Evolutionary conservation across 2,113 vertebrate genomes (phyloP), one percentile per base, ranked within the genome.

Genomic region (Sylvietta virens): DNA sequence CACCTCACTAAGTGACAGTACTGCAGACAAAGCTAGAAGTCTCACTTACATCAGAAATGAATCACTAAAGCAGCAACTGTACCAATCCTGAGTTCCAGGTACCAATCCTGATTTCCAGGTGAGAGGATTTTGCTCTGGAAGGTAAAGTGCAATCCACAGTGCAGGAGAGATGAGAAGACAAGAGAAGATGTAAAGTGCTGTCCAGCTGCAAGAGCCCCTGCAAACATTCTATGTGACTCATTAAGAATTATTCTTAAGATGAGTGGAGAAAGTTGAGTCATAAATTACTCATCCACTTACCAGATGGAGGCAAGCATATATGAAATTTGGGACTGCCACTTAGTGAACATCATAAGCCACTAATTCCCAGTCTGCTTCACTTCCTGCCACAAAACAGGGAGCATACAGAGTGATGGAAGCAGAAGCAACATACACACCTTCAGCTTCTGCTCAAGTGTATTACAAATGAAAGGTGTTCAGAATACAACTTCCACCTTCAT

Each of bases 141-240:
- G n/a, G 77, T 76, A 69, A 70, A 76, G n/a, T 0, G 0, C 50
- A 81, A 62, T 61, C 61, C 78, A 57, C 86, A n/a, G 70, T 65
- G 85, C 4, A 1, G 48, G 40, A 74, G 31, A 87, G 72, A 89
- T 57, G 65, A 79, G 60, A 90, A 92, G 51, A 92, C 33, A 65
- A 82, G 15, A 74, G 66, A 39, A 72, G 67, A 70, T 27, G 30
- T 80, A 54, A 96, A 96, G 85, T 67, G 56, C 85, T 88, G 87
- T 94, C 81, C 78, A 88, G 70, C 81, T 90, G 81, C 81, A 88
- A 51, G 84, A 94, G 82, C 66, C 71, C 64, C 87, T 93, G 71
- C 93, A 95, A 95, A 95, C 84, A 90, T 81, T 95, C 62, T 51
- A 5, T 86, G 77, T 96, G 94, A 97, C 85, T 97, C 94, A 95